Evolutionary conservation across 2,797 vertebrate species (phyloP).

Genomic region (Gymnoscopelus braueri): DNA sequence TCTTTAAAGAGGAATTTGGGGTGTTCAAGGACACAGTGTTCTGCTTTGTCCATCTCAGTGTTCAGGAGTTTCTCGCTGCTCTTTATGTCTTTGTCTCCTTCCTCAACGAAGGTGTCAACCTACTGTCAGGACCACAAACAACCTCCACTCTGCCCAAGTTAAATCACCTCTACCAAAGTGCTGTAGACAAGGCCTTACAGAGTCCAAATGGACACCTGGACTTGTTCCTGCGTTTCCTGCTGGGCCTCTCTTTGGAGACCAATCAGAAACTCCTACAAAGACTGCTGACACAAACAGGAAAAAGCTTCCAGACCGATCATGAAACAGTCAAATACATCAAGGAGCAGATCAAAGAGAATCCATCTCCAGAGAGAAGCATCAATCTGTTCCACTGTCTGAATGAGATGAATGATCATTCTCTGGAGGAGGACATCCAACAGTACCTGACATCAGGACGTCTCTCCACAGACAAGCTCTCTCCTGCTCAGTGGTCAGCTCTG

Average conservation of each 20-base stretch:
- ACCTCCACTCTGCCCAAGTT: background rate
- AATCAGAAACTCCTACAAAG: background rate
- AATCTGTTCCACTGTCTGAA: too few relatives aligned
- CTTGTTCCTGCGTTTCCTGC: conserved; percentile 8
- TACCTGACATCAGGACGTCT: too few relatives aligned
- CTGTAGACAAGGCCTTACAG: conserved; percentile 2
- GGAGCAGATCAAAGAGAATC: too few relatives aligned
- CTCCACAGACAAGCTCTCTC: background rate
- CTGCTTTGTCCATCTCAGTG: conserved; percentile 26
- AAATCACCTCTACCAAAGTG: background rate
- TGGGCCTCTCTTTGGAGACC: conserved; percentile 1
- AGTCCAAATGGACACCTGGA: background rate
- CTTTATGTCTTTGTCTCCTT: conserved; percentile 12
- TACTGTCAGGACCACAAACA: background rate
- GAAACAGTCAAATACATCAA: background rate
- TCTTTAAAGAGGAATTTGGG: background rate
- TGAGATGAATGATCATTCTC: background rate
- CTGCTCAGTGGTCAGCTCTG: conserved; percentile 10
- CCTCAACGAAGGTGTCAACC: background rate
- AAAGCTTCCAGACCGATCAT: background rate
- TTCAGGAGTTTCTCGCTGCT: conserved; percentile 35
- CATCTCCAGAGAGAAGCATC: too few relatives aligned
- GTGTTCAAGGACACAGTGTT: background rate
- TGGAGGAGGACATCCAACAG: too few relatives aligned
- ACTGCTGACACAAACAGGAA: background rate